Evolutionary conservation across 2,888 invertebrate species (phyloP).

Genomic region (Agriopis marginaria): DNA sequence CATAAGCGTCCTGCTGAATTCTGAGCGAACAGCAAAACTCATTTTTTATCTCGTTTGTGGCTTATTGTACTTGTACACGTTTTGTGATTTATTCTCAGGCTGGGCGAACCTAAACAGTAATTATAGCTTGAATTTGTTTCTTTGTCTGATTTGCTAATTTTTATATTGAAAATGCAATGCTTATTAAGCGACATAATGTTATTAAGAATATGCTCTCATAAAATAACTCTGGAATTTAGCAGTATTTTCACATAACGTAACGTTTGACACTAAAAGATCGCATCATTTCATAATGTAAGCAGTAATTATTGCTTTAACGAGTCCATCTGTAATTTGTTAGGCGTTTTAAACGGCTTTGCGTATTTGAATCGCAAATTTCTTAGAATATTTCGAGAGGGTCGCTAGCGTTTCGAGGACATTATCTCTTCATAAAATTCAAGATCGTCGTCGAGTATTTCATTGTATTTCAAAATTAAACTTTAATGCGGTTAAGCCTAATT

Average conservation of each 20-base stretch:
- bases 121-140: no score
- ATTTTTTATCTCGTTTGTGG: constrained; percentile 43
- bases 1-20: constrained; percentile 63
- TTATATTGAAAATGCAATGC: neutral
- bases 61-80: constrained; percentile 26
- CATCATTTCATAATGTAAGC: constrained; percentile 83
- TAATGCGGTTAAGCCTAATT: constrained; percentile 59
- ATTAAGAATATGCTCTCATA: no score
- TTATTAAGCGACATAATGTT: no score
- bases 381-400: constrained; percentile 85
- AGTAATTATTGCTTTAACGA: constrained; percentile 85
- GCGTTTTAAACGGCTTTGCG: constrained; percentile 86
- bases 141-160: neutral
- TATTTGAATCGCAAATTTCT: constrained; percentile 87
- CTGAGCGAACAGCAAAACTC: constrained; percentile 54
- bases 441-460: constrained; percentile 78
- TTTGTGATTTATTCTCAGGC: constrained; percentile 18
- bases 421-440: constrained; percentile 86
- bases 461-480: constrained; percentile 77
- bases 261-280: constrained; percentile 53
- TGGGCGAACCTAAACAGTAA: no score
- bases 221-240: no score
- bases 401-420: constrained; percentile 82
- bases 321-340: constrained; percentile 86
- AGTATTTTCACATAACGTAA: neutral